phyloP scores from a whole-genome alignment of 2,888 invertebrate species.

The Tanytarsus gracilentus region DNA sequence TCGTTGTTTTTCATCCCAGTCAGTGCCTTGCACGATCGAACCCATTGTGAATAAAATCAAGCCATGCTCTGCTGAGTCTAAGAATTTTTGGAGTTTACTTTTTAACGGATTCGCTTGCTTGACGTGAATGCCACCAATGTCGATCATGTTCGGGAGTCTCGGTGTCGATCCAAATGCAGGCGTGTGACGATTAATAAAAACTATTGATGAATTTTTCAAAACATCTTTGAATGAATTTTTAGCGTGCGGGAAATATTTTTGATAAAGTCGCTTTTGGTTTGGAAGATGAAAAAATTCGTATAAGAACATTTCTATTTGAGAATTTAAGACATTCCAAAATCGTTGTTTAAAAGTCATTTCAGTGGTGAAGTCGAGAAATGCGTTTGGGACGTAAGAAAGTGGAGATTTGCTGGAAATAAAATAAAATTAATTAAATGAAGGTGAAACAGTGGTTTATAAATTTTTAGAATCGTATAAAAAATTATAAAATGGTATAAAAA shows the following conservation, averaged over 20 bases:
- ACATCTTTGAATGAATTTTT: conserved; percentile 16
- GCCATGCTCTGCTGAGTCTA: conserved; percentile 37
- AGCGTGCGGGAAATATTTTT: conserved; percentile 11
- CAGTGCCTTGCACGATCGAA: conserved; percentile 19
- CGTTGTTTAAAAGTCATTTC: conserved; percentile 34
- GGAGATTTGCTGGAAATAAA: background rate
- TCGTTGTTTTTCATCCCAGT: conserved; percentile 9
- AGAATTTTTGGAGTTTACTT: conserved; percentile 34
- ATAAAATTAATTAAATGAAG: no score
- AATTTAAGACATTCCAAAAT: conserved; percentile 32
- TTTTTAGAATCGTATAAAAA: no score
- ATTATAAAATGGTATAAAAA: no score
- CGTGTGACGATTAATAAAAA: conserved; percentile 29
- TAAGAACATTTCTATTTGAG: conserved; percentile 16
- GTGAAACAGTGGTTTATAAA: no score
- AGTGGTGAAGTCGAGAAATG: conserved; percentile 29
- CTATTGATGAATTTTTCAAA: conserved; percentile 20
- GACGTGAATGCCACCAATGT: conserved; percentile 29
- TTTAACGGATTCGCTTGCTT: background rate
- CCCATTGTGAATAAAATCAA: conserved; percentile 39
- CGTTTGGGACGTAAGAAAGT: conserved; percentile 26
- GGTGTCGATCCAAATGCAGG: conserved; percentile 26
- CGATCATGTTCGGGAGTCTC: conserved; percentile 30
- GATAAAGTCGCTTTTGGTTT: conserved; percentile 27
- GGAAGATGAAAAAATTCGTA: conserved; percentile 28